Percentiles rank a stretch among this genome's conserved stretches.
These are phyloP conservation scores for Chrysaora quinquecirrha DNA, from an alignment of 30 jellyfish, hydroid and myxozoan species.

Conservation along the genomic window DNA sequence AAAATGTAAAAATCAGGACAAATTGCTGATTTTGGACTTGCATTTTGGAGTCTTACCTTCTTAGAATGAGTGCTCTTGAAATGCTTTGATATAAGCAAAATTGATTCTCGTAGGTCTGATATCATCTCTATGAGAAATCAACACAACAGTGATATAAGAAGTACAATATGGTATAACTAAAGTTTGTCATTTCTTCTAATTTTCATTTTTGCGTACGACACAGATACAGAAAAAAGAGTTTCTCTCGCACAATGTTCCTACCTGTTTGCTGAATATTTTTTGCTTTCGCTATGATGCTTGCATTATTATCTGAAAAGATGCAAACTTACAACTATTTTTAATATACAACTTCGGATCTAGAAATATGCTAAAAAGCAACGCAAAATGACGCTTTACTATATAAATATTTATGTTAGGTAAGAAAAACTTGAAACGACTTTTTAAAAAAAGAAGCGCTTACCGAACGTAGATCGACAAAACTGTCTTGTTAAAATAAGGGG, in stretches of 20 bases:
- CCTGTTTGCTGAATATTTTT: conserved; percentile 96
- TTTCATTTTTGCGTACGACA: no score
- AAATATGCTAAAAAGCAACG: no score
- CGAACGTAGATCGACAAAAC: conserved; percentile 38
- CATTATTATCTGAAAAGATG: neutral
- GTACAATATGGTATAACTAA: neutral
- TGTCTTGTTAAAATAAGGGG: conserved; percentile 57
- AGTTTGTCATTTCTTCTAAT: no score
- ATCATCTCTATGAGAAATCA: conserved; percentile 67
- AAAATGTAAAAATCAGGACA: no score
- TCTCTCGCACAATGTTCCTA: no score
- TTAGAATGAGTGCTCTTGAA: no score
- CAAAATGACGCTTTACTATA: neutral
- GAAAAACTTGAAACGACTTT: no score
- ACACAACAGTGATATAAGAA: neutral
- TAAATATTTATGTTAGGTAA: neutral
- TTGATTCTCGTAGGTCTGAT: conserved; percentile 85
- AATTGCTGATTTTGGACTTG: no score
- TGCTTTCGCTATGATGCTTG: conserved; percentile 76
- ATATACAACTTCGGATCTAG: no score
- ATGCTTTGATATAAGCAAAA: conserved; percentile 80
- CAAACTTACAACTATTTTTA: no score
- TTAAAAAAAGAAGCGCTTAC: conserved; percentile 10
- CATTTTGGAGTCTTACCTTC: no score
- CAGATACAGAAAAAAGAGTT: no score